These are phyloP conservation scores for Montifringilla adamsi DNA, from an alignment of 2,113 vertebrate genomes.

Conservation along the genomic window DNA sequence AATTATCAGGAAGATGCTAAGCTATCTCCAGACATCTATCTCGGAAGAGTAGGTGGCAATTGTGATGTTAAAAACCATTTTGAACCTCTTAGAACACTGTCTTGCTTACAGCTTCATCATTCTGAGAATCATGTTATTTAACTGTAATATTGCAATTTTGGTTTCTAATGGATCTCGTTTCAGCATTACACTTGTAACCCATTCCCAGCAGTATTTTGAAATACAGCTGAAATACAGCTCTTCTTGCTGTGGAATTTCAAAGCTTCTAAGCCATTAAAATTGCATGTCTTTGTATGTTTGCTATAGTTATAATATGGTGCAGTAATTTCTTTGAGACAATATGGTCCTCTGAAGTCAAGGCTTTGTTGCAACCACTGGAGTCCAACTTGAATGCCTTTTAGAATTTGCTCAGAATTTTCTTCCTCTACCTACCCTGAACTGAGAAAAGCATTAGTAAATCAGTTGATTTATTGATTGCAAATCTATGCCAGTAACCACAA, in stretches of 20 bases:
- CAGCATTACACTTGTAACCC: neutral
- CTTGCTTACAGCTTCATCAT: neutral
- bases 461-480: neutral
- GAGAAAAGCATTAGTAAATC: neutral
- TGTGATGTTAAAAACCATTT: neutral
- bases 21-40: neutral
- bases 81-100: neutral
- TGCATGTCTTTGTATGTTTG: neutral
- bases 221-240: neutral
- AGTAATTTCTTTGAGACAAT: neutral
- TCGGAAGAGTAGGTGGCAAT: neutral
- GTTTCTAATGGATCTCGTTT: neutral
- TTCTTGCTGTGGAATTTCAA: neutral
- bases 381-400: neutral
- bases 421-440: neutral
- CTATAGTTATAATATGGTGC: neutral
- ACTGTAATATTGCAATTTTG: neutral
- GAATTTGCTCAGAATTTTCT: neutral
- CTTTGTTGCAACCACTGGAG: neutral
- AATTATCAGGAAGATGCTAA: neutral
- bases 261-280: slow-evolving; percentile 17
- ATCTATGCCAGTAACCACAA: neutral
- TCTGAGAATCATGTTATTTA: neutral
- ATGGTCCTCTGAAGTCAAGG: neutral
- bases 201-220: neutral